Percentiles rank a stretch among this genome's conserved stretches.
Evolutionary conservation across 1,140 invertebrate species (phyloP).

Genomic region (Drosophila melanogaster): Release_6_plus_ISO1_MT NT_033777.3:13227001-13227500

Average conservation of each 20-base stretch:
- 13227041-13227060: constrained; percentile 61
- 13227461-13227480: constrained; percentile 41
- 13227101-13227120: constrained; percentile 28
- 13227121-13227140: neutral
- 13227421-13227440: constrained; percentile 72
- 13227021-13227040: constrained; percentile 77
- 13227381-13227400: constrained; percentile 41
- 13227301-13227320: constrained; percentile 25
- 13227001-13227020: constrained; percentile 50
- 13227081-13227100: constrained; percentile 28
- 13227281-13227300: neutral
- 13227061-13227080: constrained; percentile 43
- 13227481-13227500: constrained; percentile 60
- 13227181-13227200: constrained; percentile 33
- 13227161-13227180: constrained; percentile 1
- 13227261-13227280: constrained; percentile 11
- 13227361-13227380: constrained; percentile 74
- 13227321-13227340: constrained; percentile 59
- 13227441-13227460: constrained; percentile 39
- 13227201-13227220: constrained; percentile 42
- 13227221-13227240: constrained; percentile 59
- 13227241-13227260: constrained; percentile 53
- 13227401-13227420: constrained; percentile 35
- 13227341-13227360: constrained; percentile 50
- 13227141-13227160: constrained; percentile 37